A percentile compares a stretch with the other conserved stretches of the same genome.
phyloP scores from a whole-genome alignment of 2,888 invertebrate genomes.

The Pseudoips prasinana region DNA sequence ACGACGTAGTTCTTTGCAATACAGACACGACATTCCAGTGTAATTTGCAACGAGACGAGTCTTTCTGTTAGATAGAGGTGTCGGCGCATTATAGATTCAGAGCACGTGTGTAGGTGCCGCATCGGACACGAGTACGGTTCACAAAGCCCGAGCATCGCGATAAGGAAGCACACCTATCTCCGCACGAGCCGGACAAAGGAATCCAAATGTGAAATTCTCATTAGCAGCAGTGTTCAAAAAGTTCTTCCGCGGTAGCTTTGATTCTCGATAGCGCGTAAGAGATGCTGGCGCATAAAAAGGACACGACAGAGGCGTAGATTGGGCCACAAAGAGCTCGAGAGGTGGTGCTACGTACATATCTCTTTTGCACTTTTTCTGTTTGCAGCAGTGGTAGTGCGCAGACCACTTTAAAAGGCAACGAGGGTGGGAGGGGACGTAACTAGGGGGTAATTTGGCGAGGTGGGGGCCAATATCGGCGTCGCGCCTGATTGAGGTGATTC shows the following conservation, averaged over 20 bases:
- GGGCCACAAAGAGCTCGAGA: conserved; percentile 81
- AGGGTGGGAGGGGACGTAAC: conserved; percentile 73
- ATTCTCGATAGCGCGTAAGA: conserved; percentile 77
- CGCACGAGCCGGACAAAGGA: conserved; percentile 60
- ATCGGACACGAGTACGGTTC: conserved; percentile 54
- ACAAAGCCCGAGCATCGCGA: conserved; percentile 68
- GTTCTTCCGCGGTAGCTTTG: conserved; percentile 72
- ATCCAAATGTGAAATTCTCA: conserved; percentile 78
- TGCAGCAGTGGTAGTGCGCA: conserved; percentile 78
- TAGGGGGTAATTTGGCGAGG: conserved; percentile 80
- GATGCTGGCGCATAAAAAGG: conserved; percentile 74
- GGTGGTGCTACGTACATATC: conserved; percentile 72
- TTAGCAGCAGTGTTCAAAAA: conserved; percentile 73
- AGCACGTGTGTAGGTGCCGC: conserved; percentile 60
- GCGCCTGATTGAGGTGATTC: conserved; percentile 80
- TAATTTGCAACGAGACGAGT: conserved; percentile 56
- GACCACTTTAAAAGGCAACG: conserved; percentile 80
- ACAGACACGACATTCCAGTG: conserved; percentile 59
- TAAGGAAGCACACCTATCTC: conserved; percentile 70
- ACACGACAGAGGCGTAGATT: conserved; percentile 76
- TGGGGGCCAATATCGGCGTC: conserved; percentile 77
- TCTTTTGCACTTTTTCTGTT: conserved; percentile 79
- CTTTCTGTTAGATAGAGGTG: conserved; percentile 43
- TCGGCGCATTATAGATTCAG: conserved; percentile 64
- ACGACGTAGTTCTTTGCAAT: conserved; percentile 69